Evolutionary conservation across 2,797 vertebrate genomes (phyloP), one percentile per base, ranked within the genome.

Genomic region (Coregonus suidteri): DNA sequence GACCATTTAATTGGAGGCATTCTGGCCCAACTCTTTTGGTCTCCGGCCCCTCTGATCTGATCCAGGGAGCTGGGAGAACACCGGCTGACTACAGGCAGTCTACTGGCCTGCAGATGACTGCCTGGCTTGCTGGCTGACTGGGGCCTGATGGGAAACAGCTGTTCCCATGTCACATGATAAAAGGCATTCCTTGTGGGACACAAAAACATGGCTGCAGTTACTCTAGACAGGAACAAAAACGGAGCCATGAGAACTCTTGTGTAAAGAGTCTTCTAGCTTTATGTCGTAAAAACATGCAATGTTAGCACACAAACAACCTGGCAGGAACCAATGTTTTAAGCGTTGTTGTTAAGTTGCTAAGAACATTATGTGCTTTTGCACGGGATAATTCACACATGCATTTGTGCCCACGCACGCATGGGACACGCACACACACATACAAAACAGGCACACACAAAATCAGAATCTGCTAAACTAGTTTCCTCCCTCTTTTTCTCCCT

Each of bases 121-220:
- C 9, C 7, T 62, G 59, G 20, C 59, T 62, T n/a, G n/a, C 3
- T 62, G n/a, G 18, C 6, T 62, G 88, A 91, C 84, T 89, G 84
- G 88, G 86, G 67, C 54, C 89, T 93, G 92, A 94, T 93, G 89
- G 89, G 90, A 93, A 94, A 92, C 93, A 94, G 91, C 93, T 93
- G 93, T 88, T 77, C 47, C 73, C 66, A 41, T 85, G 91, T 91
- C 91, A 92, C 89, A 91, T 91, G 90, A 91, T 88, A 90, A 92
- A 91, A 91, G 84, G 75, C 85, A 86, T 84, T 91, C 85, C 91
- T 89, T 82, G 0, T 80, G 90, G 89, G 90, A 92, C 74, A 20
- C 73, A 37, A 84, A 89, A 90, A 91, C 88, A 89, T 73, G 83
- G 86, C 73, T 81, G 87, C 81, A 88, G 84, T 93, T 92, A 88